Evolutionary conservation across 1,140 invertebrate species (phyloP).

Genomic region (Leptonema lineaticorne): DNA sequence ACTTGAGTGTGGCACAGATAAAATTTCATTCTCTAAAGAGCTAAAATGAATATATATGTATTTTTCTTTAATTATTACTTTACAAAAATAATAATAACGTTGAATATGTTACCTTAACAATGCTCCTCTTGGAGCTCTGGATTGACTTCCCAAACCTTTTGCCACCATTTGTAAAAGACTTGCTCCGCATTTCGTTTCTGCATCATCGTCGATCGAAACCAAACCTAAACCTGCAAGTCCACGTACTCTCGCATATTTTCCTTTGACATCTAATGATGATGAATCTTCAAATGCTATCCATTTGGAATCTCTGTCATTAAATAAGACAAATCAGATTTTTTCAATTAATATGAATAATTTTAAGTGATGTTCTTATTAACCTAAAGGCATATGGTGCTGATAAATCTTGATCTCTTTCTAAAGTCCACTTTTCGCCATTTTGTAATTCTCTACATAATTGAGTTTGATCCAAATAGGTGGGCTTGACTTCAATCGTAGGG

Average conservation of each 20-base stretch:
- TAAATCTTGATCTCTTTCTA: conserved; percentile 77
- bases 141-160: conserved; percentile 58
- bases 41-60: conserved; percentile 43
- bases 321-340: not conserved
- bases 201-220: conserved; percentile 52
- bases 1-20: conserved; percentile 50
- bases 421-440: conserved; percentile 65
- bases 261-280: conserved; percentile 72
- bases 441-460: conserved; percentile 66
- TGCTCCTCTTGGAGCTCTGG: conserved; percentile 57
- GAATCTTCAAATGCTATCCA: conserved; percentile 81
- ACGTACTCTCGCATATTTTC: conserved; percentile 60
- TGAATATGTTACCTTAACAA: conserved; percentile 51
- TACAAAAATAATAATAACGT: not conserved
- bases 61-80: conserved; percentile 1
- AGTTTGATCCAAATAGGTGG: conserved; percentile 60
- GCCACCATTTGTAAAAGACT: conserved; percentile 51
- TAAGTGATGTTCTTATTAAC: too few relatives aligned
- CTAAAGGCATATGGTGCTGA: conserved; percentile 75
- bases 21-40: conserved; percentile 58
- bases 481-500: conserved; percentile 57
- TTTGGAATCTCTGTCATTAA: conserved; percentile 56
- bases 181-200: conserved; percentile 50
- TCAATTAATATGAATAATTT: conserved; percentile 35
- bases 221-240: conserved; percentile 59